Conservation (phyloP, 2,113 vertebrate genomes). For the Axis porcinus region DNA sequence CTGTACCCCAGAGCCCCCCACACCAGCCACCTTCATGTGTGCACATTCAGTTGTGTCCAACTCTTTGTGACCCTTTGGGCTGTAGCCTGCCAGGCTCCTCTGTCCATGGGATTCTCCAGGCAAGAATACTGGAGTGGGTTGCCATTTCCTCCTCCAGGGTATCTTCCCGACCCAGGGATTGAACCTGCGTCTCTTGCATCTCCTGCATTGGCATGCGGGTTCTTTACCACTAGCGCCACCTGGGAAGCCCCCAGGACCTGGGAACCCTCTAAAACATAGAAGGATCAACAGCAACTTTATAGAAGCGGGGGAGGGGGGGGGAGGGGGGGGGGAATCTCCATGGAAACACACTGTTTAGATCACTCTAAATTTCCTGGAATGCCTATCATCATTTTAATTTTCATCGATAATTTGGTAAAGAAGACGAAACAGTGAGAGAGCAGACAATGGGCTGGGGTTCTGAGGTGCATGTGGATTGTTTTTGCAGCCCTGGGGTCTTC, state of each 20-base stretch:
- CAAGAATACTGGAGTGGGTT: neutral
- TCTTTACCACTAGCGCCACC: neutral
- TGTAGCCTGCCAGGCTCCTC: neutral
- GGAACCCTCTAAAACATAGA: neutral
- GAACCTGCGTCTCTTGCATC: neutral
- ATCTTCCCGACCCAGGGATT: neutral
- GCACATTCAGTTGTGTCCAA: neutral
- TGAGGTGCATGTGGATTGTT: rapidly evolving
- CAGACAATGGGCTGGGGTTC: neutral
- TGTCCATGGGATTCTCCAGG: neutral
- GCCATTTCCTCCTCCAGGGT: neutral
- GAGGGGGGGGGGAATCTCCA: rapidly evolving
- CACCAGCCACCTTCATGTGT: neutral
- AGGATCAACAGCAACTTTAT: neutral
- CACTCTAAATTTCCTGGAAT: neutral
- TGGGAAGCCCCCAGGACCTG: neutral
- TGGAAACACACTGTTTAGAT: neutral
- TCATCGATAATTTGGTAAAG: neutral
- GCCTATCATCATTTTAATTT: neutral
- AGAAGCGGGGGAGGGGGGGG: too few relatives aligned
- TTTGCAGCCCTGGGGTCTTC: neutral
- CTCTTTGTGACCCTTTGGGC: neutral
- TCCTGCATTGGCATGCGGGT: neutral
- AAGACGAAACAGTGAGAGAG: too few relatives aligned
- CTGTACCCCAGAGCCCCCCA: neutral